Conservation (phyloP, 92 coral and sea anemone genomes). For the Epizoanthus fatuus region DNA sequence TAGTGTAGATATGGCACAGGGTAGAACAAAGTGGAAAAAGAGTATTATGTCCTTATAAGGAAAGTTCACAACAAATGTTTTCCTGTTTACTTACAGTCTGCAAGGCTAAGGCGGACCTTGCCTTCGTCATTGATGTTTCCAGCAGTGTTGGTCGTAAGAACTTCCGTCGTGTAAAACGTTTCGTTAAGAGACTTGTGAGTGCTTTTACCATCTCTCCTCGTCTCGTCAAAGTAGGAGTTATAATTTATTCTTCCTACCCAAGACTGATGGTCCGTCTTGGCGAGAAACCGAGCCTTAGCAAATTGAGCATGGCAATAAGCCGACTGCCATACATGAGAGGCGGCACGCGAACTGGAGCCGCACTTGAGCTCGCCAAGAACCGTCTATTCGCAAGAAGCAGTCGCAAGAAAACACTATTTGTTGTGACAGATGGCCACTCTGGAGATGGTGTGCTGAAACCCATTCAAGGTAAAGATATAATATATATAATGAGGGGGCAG, state of each 20-base stretch:
- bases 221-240: slow-evolving; percentile 66
- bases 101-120: slow-evolving; percentile 79
- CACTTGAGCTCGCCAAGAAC: slow-evolving; percentile 49
- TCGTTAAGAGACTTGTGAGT: slow-evolving; percentile 58
- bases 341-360: slow-evolving; percentile 72
- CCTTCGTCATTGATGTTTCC: slow-evolving; percentile 85
- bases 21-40: too few species aligned
- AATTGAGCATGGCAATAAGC: slow-evolving; percentile 56
- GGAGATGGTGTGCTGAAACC: slow-evolving; percentile 71
- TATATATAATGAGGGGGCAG: too few species aligned
- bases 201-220: slow-evolving; percentile 69
- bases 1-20: too few species aligned
- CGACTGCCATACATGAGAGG: slow-evolving; percentile 64
- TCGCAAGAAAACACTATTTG: slow-evolving; percentile 56
- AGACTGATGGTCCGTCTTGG: slow-evolving; percentile 64
- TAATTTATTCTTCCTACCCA: slow-evolving; percentile 64
- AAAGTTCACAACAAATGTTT: neutral
- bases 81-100: slow-evolving; percentile 58
- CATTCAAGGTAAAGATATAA: slow-evolving; percentile 34
- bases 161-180: slow-evolving; percentile 61
- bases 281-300: slow-evolving; percentile 55
- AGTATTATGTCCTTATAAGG: neutral
- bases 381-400: slow-evolving; percentile 67
- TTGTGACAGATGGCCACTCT: slow-evolving; percentile 67
- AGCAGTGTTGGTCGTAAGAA: slow-evolving; percentile 52